Percentiles rank a stretch among this genome's conserved stretches.
phyloP scores from a whole-genome alignment of 2,888 invertebrate species.

The Dilophus febrilis region DNA sequence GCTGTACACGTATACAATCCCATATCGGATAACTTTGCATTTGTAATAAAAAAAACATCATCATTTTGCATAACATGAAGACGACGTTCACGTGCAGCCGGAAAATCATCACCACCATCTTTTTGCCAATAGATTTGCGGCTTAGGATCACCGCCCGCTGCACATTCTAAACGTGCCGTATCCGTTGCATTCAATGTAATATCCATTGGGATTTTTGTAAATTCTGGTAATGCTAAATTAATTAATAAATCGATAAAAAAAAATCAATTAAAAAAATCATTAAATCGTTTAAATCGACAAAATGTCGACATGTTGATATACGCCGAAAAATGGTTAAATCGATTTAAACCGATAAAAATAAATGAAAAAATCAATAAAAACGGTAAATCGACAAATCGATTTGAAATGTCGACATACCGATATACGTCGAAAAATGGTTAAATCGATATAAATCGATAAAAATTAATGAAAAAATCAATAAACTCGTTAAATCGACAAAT shows the following conservation, averaged over 20 bases:
- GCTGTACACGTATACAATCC: constrained; percentile 91
- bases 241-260: not conserved
- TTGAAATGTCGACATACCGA: not conserved
- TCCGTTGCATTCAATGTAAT: constrained; percentile 61
- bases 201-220: constrained; percentile 69
- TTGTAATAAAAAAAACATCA: constrained; percentile 82
- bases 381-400: not conserved
- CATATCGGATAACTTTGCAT: constrained; percentile 74
- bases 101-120: constrained; percentile 86
- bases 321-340: too few relatives aligned
- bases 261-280: constrained; percentile 5
- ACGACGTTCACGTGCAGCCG: constrained; percentile 81
- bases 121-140: constrained; percentile 85
- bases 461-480: too few relatives aligned
- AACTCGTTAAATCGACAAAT: too few relatives aligned
- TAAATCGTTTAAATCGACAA: not conserved
- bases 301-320: too few relatives aligned
- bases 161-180: constrained; percentile 77
- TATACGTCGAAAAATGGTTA: too few relatives aligned
- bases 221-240: constrained; percentile 35
- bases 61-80: constrained; percentile 87
- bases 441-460: too few relatives aligned
- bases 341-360: too few relatives aligned
- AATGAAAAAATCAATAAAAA: not conserved
- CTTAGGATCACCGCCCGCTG: constrained; percentile 72